Conservation (phyloP, 2,888 invertebrate genomes). For the Litoditis marina region DNA sequence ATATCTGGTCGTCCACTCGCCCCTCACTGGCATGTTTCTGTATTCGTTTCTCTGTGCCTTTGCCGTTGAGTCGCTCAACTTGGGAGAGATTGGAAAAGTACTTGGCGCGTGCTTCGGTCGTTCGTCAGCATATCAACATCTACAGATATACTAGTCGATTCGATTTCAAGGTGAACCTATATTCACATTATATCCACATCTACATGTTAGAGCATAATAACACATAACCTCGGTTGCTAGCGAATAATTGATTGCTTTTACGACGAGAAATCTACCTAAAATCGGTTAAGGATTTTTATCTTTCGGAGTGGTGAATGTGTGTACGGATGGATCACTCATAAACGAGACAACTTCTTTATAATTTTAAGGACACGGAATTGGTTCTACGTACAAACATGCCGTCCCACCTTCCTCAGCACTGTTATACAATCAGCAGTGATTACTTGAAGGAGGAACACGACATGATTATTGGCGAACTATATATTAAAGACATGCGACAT, state of each 20-base stretch:
- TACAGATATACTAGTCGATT: conserved; percentile 25
- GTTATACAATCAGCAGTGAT: conserved; percentile 19
- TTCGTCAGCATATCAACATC: conserved; percentile 27
- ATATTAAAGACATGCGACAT: conserved; percentile 22
- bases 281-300: too few species aligned
- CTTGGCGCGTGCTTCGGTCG: conserved; percentile 21
- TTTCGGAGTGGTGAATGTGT: too few species aligned
- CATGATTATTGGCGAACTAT: conserved; percentile 28
- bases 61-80: conserved; percentile 22
- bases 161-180: conserved; percentile 14
- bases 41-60: conserved; percentile 9
- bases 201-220: too few species aligned
- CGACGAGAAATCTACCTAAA: neutral
- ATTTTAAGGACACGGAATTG: conserved; percentile 1
- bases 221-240: neutral
- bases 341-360: too few species aligned
- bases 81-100: conserved; percentile 18
- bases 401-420: conserved; percentile 19
- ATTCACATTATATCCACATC: too few species aligned
- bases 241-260: neutral
- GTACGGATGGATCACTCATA: too few species aligned
- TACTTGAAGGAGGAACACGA: conserved; percentile 27
- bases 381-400: conserved; percentile 23
- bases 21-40: conserved; percentile 5
- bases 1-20: neutral